Percentiles rank a stretch among this genome's conserved stretches.
These are phyloP conservation scores for Oplegnathus fasciatus DNA, from an alignment of 2,113 vertebrate species.

Conservation along the genomic window DNA sequence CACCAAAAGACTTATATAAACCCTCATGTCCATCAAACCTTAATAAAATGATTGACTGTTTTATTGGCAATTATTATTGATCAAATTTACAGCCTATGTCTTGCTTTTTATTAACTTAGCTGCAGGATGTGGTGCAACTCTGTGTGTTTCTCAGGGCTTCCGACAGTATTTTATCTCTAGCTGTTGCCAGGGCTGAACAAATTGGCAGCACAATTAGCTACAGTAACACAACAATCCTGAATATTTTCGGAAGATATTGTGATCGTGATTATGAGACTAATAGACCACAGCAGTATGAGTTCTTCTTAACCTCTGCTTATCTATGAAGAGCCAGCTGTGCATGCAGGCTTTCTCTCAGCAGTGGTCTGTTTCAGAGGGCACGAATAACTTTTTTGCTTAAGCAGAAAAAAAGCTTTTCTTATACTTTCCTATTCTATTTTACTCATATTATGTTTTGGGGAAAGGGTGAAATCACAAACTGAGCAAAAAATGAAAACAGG, in stretches of 20 bases:
- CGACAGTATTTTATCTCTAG: background rate
- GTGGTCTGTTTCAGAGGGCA: background rate
- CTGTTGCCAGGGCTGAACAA: background rate
- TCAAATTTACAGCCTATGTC: background rate
- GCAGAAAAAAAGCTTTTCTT: background rate
- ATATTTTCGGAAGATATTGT: slow-evolving; percentile 16
- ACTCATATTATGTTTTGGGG: background rate
- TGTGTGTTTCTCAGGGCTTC: background rate
- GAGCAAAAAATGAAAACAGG: background rate
- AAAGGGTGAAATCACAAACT: background rate
- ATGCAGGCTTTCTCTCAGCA: background rate
- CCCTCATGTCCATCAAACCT: background rate
- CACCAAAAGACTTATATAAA: background rate
- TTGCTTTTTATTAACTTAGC: background rate
- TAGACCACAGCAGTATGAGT: slow-evolving; percentile 5
- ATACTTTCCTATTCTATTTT: background rate
- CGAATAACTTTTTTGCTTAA: background rate
- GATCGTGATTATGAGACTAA: slow-evolving; percentile 16
- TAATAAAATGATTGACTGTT: background rate
- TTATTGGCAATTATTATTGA: background rate
- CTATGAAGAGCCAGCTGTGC: slow-evolving; percentile 42
- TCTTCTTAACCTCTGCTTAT: slow-evolving; percentile 54
- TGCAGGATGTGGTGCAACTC: background rate
- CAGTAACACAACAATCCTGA: slow-evolving; percentile 15
- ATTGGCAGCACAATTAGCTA: slow-evolving; percentile 33